Evolutionary conservation across 2,888 invertebrate genomes (phyloP).

Genomic region (Danaus chrysippus): DNA sequence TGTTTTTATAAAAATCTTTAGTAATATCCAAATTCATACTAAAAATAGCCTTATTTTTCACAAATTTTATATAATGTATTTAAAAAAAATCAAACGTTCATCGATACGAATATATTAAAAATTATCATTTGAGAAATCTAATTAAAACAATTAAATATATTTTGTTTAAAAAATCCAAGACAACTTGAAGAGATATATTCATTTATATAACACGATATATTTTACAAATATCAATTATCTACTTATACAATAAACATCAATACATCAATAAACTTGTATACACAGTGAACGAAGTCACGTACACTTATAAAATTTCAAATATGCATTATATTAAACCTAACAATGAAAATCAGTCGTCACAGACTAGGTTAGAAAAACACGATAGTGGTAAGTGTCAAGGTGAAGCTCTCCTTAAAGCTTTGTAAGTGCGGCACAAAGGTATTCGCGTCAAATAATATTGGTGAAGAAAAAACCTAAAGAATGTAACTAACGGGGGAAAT

Average conservation of each 20-base stretch:
- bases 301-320: conserved; percentile 58
- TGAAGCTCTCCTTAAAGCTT: conserved; percentile 36
- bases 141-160: not conserved
- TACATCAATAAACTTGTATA: conserved; percentile 60
- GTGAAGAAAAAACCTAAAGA: conserved; percentile 10
- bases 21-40: too few species aligned
- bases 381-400: conserved; percentile 19
- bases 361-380: conserved; percentile 42
- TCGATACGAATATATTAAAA: not conserved
- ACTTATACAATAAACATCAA: conserved; percentile 53
- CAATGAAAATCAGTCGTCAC: conserved; percentile 73
- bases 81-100: too few species aligned
- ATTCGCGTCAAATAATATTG: conserved; percentile 11
- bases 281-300: conserved; percentile 50
- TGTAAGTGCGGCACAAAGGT: conserved; percentile 32
- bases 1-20: too few species aligned
- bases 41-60: too few species aligned
- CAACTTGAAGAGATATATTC: conserved; percentile 17
- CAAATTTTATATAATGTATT: too few species aligned
- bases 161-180: conserved; percentile 21
- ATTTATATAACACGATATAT: conserved; percentile 24
- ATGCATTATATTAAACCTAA: conserved; percentile 55
- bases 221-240: conserved; percentile 25
- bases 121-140: not conserved
- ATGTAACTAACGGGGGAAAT: too few species aligned